A percentile compares a stretch with the other conserved stretches of the same genome.
Conservation (phyloP, 2,113 vertebrate species). For the Rhombomys opimus region DNA sequence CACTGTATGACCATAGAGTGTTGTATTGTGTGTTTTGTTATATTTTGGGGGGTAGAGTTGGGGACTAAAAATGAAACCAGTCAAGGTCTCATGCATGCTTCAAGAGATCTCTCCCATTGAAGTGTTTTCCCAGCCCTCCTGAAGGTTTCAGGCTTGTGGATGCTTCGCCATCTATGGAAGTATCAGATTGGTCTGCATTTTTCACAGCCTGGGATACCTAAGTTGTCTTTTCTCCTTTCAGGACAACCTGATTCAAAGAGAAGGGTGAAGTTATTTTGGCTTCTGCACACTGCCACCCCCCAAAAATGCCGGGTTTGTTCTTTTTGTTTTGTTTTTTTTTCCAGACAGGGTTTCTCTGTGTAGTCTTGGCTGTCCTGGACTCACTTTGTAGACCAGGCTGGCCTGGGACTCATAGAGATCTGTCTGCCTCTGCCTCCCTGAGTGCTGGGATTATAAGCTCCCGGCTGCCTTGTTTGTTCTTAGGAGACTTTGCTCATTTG, state of each 20-base stretch:
- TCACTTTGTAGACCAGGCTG: too few species aligned
- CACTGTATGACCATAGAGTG: neutral
- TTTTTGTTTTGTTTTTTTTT: too few species aligned
- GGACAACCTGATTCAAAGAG: fast-evolving
- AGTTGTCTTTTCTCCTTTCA: neutral
- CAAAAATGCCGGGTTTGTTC: fast-evolving
- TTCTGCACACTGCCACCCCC: fast-evolving
- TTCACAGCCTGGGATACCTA: neutral
- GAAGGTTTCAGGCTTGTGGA: neutral
- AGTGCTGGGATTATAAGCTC: too few species aligned
- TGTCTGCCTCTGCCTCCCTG: too few species aligned
- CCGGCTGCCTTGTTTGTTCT: neutral
- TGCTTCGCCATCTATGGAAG: neutral
- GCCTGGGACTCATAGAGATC: too few species aligned
- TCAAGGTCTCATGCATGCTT: neutral
- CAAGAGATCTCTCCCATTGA: neutral
- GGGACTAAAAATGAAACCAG: neutral
- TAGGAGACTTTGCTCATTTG: neutral
- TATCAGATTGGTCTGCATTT: neutral
- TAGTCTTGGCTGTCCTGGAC: too few species aligned
- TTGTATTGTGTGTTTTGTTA: neutral
- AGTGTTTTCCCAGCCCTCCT: too few species aligned
- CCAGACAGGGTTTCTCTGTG: too few species aligned
- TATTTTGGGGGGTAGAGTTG: neutral
- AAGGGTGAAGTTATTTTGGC: neutral